Percentiles rank a stretch among this genome's conserved stretches.
Evolutionary conservation across 1,140 invertebrate species (phyloP).

Genomic region (Cylas formicarius): DNA sequence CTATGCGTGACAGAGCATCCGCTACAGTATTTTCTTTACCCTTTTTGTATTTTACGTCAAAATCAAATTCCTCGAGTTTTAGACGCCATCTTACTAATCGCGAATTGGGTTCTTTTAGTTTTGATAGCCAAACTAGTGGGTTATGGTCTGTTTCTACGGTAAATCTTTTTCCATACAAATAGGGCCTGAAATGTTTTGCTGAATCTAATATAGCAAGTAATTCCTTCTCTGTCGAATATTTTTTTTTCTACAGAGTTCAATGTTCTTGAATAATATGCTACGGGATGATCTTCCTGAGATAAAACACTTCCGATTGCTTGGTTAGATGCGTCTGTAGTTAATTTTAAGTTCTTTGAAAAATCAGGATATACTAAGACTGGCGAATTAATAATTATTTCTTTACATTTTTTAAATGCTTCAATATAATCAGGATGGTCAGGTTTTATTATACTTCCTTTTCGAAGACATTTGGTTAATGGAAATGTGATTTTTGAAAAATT

Average conservation of each 20-base stretch:
- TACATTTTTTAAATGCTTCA: background rate
- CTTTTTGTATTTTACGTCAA: conserved; percentile 33
- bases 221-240: background rate
- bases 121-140: no score
- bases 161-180: background rate
- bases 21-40: conserved; percentile 33
- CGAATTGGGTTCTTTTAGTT: no score
- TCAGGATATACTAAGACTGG: conserved; percentile 16
- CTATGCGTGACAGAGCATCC: conserved; percentile 32
- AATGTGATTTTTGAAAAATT: conserved; percentile 16
- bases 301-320: conserved; percentile 8
- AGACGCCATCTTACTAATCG: conserved; percentile 37
- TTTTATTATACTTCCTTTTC: no score
- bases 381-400: conserved; percentile 1
- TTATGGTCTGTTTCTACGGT: conserved; percentile 10
- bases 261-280: conserved; percentile 22
- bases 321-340: conserved; percentile 25
- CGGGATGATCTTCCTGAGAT: conserved; percentile 23
- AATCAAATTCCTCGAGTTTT: conserved; percentile 32
- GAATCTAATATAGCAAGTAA: background rate
- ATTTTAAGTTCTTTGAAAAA: conserved; percentile 23
- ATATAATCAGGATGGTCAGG: conserved; percentile 2
- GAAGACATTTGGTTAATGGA: conserved; percentile 1
- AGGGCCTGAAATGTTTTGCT: no score
- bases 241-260: conserved; percentile 14